Percentiles rank a stretch among this genome's conserved stretches.
These are phyloP conservation scores for Schizopygopsis pylzovi DNA, from an alignment of 2,797 vertebrate genomes.

Conservation along the genomic window DNA sequence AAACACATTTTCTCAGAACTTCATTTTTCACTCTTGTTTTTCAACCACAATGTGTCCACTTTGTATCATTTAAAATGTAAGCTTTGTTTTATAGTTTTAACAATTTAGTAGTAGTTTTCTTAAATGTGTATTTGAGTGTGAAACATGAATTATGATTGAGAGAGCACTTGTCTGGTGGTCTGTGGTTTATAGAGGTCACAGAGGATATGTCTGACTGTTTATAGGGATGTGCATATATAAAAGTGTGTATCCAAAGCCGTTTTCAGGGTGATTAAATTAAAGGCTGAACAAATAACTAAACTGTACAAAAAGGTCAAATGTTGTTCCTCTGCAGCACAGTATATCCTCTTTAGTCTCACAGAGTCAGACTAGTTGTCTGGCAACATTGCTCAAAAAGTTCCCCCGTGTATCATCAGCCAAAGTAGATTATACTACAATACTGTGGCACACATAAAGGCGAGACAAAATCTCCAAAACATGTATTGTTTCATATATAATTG, in stretches of 20 bases:
- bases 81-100: background rate
- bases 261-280: constrained; percentile 34
- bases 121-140: background rate
- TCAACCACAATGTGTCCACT: background rate
- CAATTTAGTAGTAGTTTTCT: background rate
- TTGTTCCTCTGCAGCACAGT: background rate
- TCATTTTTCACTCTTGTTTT: background rate
- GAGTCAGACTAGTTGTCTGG: background rate
- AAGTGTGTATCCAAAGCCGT: constrained; percentile 17
- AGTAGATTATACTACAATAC: background rate
- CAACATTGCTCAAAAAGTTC: background rate
- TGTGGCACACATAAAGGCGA: background rate
- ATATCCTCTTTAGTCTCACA: background rate
- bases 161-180: constrained; percentile 13
- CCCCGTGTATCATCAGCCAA: background rate
- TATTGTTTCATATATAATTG: background rate
- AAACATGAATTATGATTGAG: background rate
- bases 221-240: constrained; percentile 11
- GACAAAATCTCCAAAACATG: background rate
- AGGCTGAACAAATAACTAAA: constrained; percentile 25
- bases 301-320: background rate
- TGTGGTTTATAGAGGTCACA: constrained; percentile 33
- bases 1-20: background rate
- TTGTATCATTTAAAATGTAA: background rate
- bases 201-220: background rate